Base-by-base conservation (phyloP, 2,888 invertebrate species). In the Zaprionus lineosus region DNA sequence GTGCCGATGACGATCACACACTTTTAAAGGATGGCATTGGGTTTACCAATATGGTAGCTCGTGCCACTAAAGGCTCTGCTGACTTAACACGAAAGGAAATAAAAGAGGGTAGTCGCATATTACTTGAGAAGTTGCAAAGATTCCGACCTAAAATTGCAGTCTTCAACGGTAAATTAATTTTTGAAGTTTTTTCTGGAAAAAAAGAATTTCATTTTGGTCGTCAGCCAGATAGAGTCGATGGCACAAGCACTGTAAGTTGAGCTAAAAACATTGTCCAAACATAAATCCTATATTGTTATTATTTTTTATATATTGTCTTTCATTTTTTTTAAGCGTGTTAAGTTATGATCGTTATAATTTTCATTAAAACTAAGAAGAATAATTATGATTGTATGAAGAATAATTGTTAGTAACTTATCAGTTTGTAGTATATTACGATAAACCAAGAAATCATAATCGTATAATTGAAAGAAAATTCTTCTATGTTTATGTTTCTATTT, bases 91-190 rank as follows among this genome's bases (percentile, higher is more conserved):
- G 97, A 76, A 95, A 96, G 89, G 97, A 97, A 92, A 97, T 97
- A 88, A 97, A 97, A 91, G 97, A 97, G 92, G 97, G 96, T 90
- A 96, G 96, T 72, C 95, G 95, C 84, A 93, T 96, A 84, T 91
- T 98, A 74, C 92, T 95, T 78, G 97, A 97, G 88, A 98, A 98
- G 91, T 92, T 98, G 84, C 94, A 94, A 90, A 94, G 95, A 88
- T 98, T 94, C 92, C 94, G 95, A 86, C 98, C 98, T 74, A 98
- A 98, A 92, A 97, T 98, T 82, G 98, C 97, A 47, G 98, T 97
- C 37, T 98, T 98, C 91, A 98, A 98, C 92, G 98, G 98, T n/a
- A 98, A 98, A 92, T 93, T 98, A 82, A 98, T 98, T 86, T 98
- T 98, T 91, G 98, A 98, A 91, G 96, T 98, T 39, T 98, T 98